phyloP scores from a whole-genome alignment of 2,797 vertebrate genomes.

The Nannoperca obscura region DNA sequence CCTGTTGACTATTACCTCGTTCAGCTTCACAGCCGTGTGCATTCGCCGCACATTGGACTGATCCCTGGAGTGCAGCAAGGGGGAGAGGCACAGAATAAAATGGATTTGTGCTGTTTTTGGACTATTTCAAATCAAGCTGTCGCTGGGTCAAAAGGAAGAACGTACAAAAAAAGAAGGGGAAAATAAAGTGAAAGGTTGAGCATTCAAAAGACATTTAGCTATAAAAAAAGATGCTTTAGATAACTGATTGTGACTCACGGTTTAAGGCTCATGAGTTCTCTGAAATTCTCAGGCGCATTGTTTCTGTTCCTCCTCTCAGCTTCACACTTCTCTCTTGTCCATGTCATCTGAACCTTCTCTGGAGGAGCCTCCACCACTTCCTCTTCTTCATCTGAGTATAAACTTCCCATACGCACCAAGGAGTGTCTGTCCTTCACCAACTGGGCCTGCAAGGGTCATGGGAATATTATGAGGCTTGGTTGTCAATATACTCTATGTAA shows the following conservation, averaged over 20 bases:
- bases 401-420: slow-evolving; percentile 92
- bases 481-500: not conserved
- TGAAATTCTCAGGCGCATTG: slow-evolving; percentile 91
- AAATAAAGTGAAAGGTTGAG: not conserved
- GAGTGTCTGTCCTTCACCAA: slow-evolving; percentile 97
- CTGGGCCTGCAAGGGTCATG: slow-evolving; percentile 88
- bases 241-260: slow-evolving; percentile 87
- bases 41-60: slow-evolving; percentile 97
- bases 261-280: slow-evolving; percentile 96
- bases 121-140: not conserved
- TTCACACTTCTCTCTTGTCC: slow-evolving; percentile 93
- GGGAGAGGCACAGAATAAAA: slow-evolving; percentile 21
- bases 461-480: not conserved
- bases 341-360: slow-evolving; percentile 97
- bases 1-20: slow-evolving; percentile 96
- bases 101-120: not conserved
- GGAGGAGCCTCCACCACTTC: slow-evolving; percentile 88
- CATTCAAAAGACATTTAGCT: too few species aligned
- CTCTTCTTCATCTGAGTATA: slow-evolving; percentile 97
- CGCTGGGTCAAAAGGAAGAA: not conserved
- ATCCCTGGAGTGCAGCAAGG: slow-evolving; percentile 83
- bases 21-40: slow-evolving; percentile 98
- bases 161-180: not conserved
- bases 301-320: slow-evolving; percentile 88
- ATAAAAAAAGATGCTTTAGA: not conserved